Evolutionary conservation across 2,797 vertebrate genomes (phyloP), one percentile per base, ranked within the genome.

Genomic region (Pteropus rufus): DNA sequence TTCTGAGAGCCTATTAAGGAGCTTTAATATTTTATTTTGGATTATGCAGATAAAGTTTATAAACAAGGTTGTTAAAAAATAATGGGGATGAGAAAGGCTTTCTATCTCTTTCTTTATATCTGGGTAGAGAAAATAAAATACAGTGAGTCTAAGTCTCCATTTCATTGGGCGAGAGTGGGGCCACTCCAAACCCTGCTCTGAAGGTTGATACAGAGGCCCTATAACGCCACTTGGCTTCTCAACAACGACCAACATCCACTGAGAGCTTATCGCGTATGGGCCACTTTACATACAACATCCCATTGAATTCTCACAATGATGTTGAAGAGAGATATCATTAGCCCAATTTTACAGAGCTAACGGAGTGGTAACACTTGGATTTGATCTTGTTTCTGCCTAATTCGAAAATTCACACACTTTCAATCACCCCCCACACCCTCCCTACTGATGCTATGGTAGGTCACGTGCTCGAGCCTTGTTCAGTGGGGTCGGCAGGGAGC

Each of bases 1-100:
- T 96, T 95, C 94, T 96, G 91, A 96, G 5, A 95, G 97, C 77
- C 97, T 97, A 91, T 95, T 98, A 98, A 96, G 84, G 83, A 92
- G 86, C 86, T 97, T 98, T 94, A 98, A 98, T 98, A 98, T 98
- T 98, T 98, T 95, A 98, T 98, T 93, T 97, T 83, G 9, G 70
- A 91, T 91, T 93, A 90, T 54, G 77, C 95, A 98, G 96, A 82
- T 96, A 70, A 90, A 95, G 93, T 92, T 96, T 96, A 97, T 97
- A 97, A 98, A 96, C 91, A 95, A 73, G 34, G 62, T 80, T 96
- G 95, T 98, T 97, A 95, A 97, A 96, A 96, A 93, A 88, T 96
- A 93, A 96, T 93, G 81, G 73, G 77, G 52, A 88, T 89, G 77
- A 97, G 77, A 95, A 94, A 83, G 62, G 9, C 65, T 94, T 93